Percentiles rank a stretch among this genome's conserved stretches.
phyloP scores from a whole-genome alignment of 2,888 invertebrate genomes.

The Acleris literana region DNA sequence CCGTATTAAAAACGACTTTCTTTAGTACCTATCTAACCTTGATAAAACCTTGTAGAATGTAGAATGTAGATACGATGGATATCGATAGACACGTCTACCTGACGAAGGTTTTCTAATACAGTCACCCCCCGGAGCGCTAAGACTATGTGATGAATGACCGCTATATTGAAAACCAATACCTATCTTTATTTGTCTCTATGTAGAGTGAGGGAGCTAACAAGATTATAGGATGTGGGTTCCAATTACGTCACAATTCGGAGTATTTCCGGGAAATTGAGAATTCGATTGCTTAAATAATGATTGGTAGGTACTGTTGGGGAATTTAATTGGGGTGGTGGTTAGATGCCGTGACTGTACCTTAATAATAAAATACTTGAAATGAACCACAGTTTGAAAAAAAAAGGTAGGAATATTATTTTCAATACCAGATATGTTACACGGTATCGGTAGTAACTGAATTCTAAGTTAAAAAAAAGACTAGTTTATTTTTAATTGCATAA shows the following conservation, averaged over 20 bases:
- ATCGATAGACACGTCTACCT: constrained; percentile 44
- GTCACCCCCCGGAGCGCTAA: constrained; percentile 74
- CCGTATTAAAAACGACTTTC: too few species aligned
- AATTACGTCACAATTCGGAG: constrained; percentile 46
- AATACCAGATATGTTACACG: too few species aligned
- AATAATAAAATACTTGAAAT: too few species aligned
- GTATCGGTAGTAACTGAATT: too few species aligned
- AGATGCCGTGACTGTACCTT: too few species aligned
- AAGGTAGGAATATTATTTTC: too few species aligned
- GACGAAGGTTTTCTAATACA: constrained; percentile 81
- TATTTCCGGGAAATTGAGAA: constrained; percentile 13
- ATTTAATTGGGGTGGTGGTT: background rate
- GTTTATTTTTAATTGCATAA: too few species aligned
- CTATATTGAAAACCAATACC: constrained; percentile 80
- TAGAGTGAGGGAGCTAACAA: constrained; percentile 59
- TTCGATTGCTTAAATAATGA: constrained; percentile 13
- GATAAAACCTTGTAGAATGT: background rate
- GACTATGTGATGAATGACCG: constrained; percentile 78
- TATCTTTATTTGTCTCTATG: constrained; percentile 53
- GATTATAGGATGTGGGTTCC: constrained; percentile 56
- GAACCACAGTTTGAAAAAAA: too few species aligned
- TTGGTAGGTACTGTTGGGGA: background rate
- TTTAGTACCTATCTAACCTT: background rate
- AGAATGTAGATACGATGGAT: background rate
- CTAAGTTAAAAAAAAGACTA: too few species aligned